phyloP scores from a whole-genome alignment of 2,797 vertebrate genomes.

The Rhyacichthys aspro region DNA sequence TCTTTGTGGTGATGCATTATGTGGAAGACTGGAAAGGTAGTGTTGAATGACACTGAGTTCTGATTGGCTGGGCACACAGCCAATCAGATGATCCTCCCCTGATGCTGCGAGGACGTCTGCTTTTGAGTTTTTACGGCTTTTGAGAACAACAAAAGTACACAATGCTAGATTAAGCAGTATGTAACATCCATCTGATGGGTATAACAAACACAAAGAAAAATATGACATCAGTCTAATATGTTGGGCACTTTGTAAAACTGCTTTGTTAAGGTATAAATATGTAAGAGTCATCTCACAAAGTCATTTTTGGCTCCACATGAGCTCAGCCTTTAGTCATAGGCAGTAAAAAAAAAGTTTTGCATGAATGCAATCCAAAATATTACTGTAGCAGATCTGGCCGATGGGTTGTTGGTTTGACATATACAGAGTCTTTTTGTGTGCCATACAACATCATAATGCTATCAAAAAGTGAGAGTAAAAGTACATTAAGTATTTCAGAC shows the following conservation, averaged over 20 bases:
- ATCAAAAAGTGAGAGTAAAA: too few species aligned
- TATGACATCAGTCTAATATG: too few species aligned
- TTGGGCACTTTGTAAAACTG: too few species aligned
- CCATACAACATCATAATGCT: too few species aligned
- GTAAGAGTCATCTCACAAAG: too few species aligned
- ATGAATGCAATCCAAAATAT: too few species aligned
- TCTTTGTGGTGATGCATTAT: constrained; percentile 83
- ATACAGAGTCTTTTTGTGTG: too few species aligned
- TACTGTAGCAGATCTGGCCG: not conserved
- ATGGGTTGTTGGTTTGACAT: not conserved
- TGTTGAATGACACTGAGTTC: constrained; percentile 88
- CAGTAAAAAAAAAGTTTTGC: too few species aligned
- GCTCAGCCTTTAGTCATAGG: not conserved
- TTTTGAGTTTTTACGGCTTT: constrained; percentile 85
- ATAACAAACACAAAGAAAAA: too few species aligned
- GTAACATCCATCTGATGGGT: too few species aligned
- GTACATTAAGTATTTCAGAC: not conserved
- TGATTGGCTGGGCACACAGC: constrained; percentile 81
- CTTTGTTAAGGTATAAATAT: too few species aligned
- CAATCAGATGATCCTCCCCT: constrained; percentile 72
- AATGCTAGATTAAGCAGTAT: too few species aligned
- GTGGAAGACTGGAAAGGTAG: constrained; percentile 84
- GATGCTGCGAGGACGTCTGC: constrained; percentile 71
- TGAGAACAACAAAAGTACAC: not conserved
- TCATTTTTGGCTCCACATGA: not conserved